phyloP scores from a whole-genome alignment of 1,140 invertebrate species.

The Trypoxylus dichotomus region DNA sequence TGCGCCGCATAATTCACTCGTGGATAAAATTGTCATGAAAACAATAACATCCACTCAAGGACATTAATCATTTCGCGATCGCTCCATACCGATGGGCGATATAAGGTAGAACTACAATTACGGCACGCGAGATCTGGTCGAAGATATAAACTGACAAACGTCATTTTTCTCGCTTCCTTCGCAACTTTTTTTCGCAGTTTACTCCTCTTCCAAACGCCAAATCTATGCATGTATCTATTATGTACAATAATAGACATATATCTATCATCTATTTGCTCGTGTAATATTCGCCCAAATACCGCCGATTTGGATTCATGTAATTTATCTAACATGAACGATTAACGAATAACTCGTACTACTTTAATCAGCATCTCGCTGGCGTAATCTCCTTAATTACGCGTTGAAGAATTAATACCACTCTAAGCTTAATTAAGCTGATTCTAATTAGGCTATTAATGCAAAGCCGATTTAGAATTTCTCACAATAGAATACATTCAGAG shows the following conservation, averaged over 20 bases:
- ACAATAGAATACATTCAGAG: too few relatives aligned
- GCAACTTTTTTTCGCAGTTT: not conserved
- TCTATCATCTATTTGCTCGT: not conserved
- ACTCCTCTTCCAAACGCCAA: not conserved
- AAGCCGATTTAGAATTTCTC: too few relatives aligned
- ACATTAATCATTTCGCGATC: constrained; percentile 15
- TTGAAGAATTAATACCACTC: too few relatives aligned
- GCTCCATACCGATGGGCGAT: constrained; percentile 1
- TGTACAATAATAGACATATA: not conserved
- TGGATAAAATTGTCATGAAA: constrained; percentile 18
- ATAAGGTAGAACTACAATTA: not conserved
- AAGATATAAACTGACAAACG: constrained; percentile 1
- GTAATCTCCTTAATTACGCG: too few relatives aligned
- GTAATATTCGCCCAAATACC: too few relatives aligned
- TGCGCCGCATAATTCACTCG: constrained; percentile 4
- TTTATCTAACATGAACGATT: too few relatives aligned
- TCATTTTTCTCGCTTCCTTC: constrained; percentile 7
- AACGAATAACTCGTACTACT: too few relatives aligned
- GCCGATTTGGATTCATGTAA: too few relatives aligned
- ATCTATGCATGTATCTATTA: not conserved
- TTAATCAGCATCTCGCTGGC: too few relatives aligned
- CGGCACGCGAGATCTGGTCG: not conserved
- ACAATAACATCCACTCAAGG: constrained; percentile 21
- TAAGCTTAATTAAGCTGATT: too few relatives aligned
- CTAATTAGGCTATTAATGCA: too few relatives aligned